phyloP scores from a whole-genome alignment of 1,140 invertebrate genomes.

The Leptonema lineaticorne region DNA sequence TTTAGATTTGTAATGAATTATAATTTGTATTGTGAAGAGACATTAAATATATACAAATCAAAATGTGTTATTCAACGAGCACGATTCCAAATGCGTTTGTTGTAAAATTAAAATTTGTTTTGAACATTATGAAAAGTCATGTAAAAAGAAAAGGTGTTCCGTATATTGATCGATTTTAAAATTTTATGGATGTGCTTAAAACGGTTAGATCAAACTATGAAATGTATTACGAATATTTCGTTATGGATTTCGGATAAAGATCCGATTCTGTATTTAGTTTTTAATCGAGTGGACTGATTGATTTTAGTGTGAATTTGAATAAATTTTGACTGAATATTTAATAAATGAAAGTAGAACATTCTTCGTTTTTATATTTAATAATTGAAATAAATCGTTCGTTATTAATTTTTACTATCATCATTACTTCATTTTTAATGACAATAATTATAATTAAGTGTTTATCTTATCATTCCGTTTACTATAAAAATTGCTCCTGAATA shows the following conservation, averaged over 20 bases:
- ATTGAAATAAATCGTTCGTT: too few species aligned
- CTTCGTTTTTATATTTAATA: too few species aligned
- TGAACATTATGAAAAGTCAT: slow-evolving; percentile 29
- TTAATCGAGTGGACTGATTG: not conserved
- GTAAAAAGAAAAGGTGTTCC: slow-evolving; percentile 29
- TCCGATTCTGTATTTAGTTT: not conserved
- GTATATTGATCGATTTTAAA: not conserved
- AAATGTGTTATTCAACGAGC: slow-evolving; percentile 6
- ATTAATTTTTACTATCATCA: too few species aligned
- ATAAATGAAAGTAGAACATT: too few species aligned
- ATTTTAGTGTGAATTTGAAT: not conserved
- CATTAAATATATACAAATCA: too few species aligned
- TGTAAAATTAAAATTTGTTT: not conserved
- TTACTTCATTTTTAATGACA: slow-evolving; percentile 13
- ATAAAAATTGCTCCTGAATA: slow-evolving; percentile 15
- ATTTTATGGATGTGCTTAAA: slow-evolving; percentile 18
- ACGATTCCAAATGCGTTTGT: slow-evolving; percentile 11
- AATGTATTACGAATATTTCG: slow-evolving; percentile 10
- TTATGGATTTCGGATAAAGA: slow-evolving; percentile 34
- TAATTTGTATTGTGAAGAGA: too few species aligned
- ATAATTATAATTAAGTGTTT: slow-evolving; percentile 8
- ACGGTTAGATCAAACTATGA: slow-evolving; percentile 17
- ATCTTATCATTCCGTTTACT: not conserved
- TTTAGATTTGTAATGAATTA: too few species aligned
- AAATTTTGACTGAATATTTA: not conserved